A percentile compares a stretch with the other conserved stretches of the same genome.
These are phyloP conservation scores for Halichoerus grypus DNA, from an alignment of 2,113 vertebrate genomes.

Conservation along the genomic window DNA sequence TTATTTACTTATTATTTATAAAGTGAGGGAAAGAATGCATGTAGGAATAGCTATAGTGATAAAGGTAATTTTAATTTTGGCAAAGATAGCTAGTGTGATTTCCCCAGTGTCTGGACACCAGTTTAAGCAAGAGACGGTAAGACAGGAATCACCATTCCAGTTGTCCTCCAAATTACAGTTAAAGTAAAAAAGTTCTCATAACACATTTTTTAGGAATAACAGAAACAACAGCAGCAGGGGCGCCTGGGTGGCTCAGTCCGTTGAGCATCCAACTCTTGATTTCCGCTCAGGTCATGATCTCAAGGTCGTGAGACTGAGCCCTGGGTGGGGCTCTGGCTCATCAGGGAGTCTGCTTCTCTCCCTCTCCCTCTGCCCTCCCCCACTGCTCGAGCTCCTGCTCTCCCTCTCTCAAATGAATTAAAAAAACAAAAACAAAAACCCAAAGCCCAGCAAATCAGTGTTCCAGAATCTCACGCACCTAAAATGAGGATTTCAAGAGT, in stretches of 20 bases:
- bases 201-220: not conserved
- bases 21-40: not conserved
- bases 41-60: not conserved
- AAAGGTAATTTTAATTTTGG: not conserved
- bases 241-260: not conserved
- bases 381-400: not conserved
- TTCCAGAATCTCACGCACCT: not conserved
- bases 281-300: not conserved
- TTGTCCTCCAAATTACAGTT: constrained; percentile 31
- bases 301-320: not conserved
- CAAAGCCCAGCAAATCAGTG: not conserved
- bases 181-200: constrained; percentile 1
- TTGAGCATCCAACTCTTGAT: not conserved
- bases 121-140: not conserved
- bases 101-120: not conserved
- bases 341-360: not conserved
- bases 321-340: not conserved
- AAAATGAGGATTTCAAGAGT: not conserved
- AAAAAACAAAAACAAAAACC: too few species aligned
- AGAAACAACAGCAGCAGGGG: not conserved
- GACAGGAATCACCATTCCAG: not conserved
- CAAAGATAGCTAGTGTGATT: not conserved
- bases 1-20: not conserved
- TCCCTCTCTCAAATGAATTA: not conserved
- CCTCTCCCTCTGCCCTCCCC: not conserved